Evolutionary conservation across 2,113 vertebrate genomes (phyloP).

Genomic region (Melanostigma gelatinosum): DNA sequence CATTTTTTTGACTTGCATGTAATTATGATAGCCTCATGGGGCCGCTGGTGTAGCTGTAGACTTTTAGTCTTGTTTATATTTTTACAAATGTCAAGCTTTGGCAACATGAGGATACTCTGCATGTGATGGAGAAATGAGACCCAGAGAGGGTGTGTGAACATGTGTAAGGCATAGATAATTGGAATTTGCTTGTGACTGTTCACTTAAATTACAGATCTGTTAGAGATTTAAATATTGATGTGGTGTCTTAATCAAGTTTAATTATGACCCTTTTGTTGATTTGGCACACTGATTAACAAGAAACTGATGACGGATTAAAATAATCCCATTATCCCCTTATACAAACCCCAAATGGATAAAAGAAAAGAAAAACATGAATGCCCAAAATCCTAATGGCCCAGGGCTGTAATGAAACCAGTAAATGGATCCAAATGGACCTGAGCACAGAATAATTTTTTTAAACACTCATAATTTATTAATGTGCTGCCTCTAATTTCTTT

Average conservation of each 20-base stretch:
- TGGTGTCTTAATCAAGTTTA: background rate
- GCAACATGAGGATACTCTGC: background rate
- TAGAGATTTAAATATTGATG: background rate
- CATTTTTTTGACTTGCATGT: background rate
- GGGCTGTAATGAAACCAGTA: slow-evolving; percentile 9
- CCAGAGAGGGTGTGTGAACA: background rate
- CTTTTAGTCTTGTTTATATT: slow-evolving; percentile 5
- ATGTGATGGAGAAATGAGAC: background rate
- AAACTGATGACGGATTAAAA: background rate
- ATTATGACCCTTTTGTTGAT: background rate
- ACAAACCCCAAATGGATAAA: background rate
- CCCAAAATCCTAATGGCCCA: background rate
- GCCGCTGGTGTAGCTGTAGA: background rate
- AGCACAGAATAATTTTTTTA: background rate
- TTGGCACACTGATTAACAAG: background rate
- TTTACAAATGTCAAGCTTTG: slow-evolving; percentile 7
- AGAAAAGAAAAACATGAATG: background rate
- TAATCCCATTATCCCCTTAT: background rate
- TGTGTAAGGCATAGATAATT: slow-evolving; percentile 36
- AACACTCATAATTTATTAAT: slow-evolving; percentile 12
- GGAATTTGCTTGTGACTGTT: background rate
- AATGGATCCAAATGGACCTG: slow-evolving; percentile 21
- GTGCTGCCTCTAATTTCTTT: slow-evolving; percentile 26
- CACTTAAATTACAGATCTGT: background rate
- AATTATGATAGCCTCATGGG: background rate